These are phyloP conservation scores for Hapalemur alaotrensis DNA, from an alignment of 2,797 vertebrate genomes.

Conservation along the genomic window DNA sequence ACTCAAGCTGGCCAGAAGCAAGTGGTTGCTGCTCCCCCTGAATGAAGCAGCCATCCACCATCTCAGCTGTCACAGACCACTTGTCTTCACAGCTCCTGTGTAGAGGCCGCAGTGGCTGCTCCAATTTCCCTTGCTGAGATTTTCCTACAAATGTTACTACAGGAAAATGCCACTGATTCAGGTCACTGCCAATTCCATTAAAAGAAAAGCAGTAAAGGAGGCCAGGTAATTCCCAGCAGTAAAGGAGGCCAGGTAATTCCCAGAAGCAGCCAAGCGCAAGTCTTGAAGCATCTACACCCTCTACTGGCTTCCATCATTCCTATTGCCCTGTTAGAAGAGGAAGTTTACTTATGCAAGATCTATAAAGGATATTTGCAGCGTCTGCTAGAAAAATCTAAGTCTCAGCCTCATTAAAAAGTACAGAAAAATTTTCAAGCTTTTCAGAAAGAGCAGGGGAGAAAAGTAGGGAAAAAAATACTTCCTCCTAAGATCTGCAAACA, in stretches of 20 bases:
- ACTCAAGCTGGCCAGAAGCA: neutral
- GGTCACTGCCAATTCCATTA: neutral
- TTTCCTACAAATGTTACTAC: neutral
- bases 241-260: neutral
- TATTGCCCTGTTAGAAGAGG: neutral
- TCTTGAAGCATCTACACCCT: neutral
- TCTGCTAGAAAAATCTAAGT: neutral
- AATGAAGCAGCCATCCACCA: neutral
- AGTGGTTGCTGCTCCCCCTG: neutral
- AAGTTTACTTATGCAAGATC: conserved; percentile 13
- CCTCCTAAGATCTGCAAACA: neutral
- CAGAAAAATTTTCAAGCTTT: neutral
- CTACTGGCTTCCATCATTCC: neutral
- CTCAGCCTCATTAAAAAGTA: neutral
- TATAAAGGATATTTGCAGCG: neutral
- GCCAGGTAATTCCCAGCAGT: neutral
- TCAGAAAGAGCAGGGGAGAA: neutral
- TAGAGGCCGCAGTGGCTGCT: neutral
- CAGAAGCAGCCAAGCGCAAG: neutral
- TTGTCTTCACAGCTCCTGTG: neutral
- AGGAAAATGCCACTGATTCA: neutral
- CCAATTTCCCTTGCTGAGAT: neutral
- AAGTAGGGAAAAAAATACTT: neutral
- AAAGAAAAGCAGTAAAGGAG: neutral
- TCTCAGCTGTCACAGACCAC: neutral